Evolutionary conservation across 2,888 invertebrate species (phyloP).

Genomic region (Eulithis prunata): DNA sequence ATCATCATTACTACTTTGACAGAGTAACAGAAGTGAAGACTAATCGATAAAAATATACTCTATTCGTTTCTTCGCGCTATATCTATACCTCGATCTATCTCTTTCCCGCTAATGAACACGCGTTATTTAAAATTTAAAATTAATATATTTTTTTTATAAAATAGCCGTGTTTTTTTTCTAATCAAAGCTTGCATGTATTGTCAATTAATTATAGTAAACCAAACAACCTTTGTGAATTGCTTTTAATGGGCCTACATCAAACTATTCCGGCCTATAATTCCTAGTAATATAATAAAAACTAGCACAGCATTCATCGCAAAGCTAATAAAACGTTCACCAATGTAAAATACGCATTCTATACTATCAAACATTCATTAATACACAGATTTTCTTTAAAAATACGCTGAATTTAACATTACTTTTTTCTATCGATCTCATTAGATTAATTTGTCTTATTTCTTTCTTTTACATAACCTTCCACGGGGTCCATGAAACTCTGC

Average conservation of each 20-base stretch:
- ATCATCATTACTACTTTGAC: background rate
- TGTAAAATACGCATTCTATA: slow-evolving; percentile 3
- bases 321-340: background rate
- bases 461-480: background rate
- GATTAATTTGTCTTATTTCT: slow-evolving; percentile 4
- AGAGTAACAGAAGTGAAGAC: slow-evolving; percentile 25
- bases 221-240: no score
- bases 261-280: background rate
- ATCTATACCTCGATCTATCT: slow-evolving; percentile 39
- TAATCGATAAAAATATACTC: slow-evolving; percentile 50
- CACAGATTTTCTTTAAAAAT: slow-evolving; percentile 8
- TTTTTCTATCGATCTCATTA: background rate
- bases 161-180: slow-evolving; percentile 13
- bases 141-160: background rate
- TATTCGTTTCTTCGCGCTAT: slow-evolving; percentile 51
- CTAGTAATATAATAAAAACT: slow-evolving; percentile 1
- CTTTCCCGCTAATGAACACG: slow-evolving; percentile 21
- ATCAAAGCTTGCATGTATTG: no score
- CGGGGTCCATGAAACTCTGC: no score
- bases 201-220: no score
- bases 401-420: slow-evolving; percentile 7
- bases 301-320: slow-evolving; percentile 11
- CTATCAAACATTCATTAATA: slow-evolving; percentile 5
- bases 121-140: slow-evolving; percentile 5
- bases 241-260: no score